Base-by-base conservation (phyloP, 2,113 vertebrate genomes). In the Apus apus region DNA sequence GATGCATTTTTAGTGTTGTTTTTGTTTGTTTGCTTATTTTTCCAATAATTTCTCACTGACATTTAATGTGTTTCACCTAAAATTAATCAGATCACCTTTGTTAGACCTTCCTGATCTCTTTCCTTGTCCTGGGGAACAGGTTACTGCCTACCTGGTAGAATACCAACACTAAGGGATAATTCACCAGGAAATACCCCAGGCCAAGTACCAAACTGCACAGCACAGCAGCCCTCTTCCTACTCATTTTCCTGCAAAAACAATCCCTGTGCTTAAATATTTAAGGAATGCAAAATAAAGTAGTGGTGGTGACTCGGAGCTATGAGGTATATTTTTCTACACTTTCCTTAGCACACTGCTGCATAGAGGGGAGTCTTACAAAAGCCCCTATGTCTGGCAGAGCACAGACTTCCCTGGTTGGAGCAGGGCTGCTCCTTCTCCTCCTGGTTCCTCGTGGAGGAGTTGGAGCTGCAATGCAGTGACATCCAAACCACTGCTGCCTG, bases 211-310 rank as follows among this genome's bases (percentile, higher is more conserved):
- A 88, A 46, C 72, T 86, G 79, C 61, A 68, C 40, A 21, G 65
- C 23, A 91, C 73, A 93, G 72, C 87, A 92, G 79, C 76, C 76
- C 45, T 94, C 61, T 86, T 96, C 92, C 79, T 93, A 43, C 88
- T 93, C 78, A 15, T 92, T 95, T 95, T 96, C 85, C 90, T 91
- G 68, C 80, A 96, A 96, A 95, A 96, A 90, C 74, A 88, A 83
- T 87, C 93, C 93, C 36, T 40, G 54, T 56, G 56, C 94, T 96
- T 94, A 96, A 85, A 91, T 71, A 95, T 96, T 94, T 93, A 82
- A 95, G 87, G 93, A 97, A 94, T 89, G 93, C 88, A 91, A 94
- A 93, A 90, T 90, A 78, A 85, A 85, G 71, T 58, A 62, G 84
- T 90, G 61, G 72, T 54, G 71, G 95, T 85, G 92, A 90, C 60